Evolutionary conservation across 2,888 invertebrate species (phyloP).

Genomic region (Leptothorax acervorum): DNA sequence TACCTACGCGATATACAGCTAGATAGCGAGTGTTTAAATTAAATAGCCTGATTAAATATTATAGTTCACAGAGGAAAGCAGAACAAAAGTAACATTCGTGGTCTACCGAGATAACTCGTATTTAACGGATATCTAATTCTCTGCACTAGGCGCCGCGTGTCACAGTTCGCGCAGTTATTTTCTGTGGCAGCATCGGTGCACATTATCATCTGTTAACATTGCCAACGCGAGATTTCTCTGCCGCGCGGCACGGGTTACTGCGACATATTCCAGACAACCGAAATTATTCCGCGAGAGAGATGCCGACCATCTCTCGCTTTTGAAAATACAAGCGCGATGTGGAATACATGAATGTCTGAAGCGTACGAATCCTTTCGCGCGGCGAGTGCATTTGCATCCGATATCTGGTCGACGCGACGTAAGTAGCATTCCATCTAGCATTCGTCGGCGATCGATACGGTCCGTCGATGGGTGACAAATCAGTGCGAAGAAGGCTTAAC

Average conservation of each 20-base stretch:
- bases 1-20: background rate
- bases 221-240: conserved; percentile 29
- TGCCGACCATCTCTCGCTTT: conserved; percentile 38
- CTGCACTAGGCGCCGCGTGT: background rate
- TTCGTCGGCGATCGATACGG: conserved; percentile 38
- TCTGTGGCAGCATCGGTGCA: conserved; percentile 34
- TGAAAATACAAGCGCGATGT: conserved; percentile 45
- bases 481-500: conserved; percentile 41
- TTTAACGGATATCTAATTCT: conserved; percentile 27
- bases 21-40: conserved; percentile 21
- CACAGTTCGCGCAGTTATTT: conserved; percentile 34
- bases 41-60: conserved; percentile 46
- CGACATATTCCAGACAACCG: conserved; percentile 40
- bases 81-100: conserved; percentile 24
- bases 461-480: conserved; percentile 41
- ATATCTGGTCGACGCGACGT: conserved; percentile 29
- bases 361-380: conserved; percentile 22
- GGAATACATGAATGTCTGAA: conserved; percentile 44
- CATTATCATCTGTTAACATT: conserved; percentile 47
- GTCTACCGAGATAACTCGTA: conserved; percentile 44
- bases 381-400: conserved; percentile 37
- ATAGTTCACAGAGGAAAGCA: conserved; percentile 1
- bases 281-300: conserved; percentile 35
- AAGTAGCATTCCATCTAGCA: conserved; percentile 13
- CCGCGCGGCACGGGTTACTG: background rate